A percentile compares a stretch with the other conserved stretches of the same genome.
These are phyloP conservation scores for Phylloscopus whistleri DNA, from an alignment of 2,113 vertebrate genomes.

Conservation along the genomic window DNA sequence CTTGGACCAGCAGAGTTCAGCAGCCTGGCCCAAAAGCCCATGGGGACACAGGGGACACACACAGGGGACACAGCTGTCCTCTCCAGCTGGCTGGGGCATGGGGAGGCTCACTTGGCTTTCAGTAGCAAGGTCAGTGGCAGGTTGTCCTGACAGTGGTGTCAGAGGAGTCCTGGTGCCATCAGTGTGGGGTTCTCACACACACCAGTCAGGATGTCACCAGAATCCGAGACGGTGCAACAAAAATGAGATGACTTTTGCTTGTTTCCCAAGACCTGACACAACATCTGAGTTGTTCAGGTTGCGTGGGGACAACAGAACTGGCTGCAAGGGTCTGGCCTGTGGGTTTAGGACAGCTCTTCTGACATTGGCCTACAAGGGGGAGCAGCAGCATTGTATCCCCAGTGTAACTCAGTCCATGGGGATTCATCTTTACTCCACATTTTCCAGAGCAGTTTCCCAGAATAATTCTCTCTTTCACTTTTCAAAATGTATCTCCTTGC, in stretches of 20 bases:
- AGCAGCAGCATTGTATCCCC: neutral
- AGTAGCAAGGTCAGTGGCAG: neutral
- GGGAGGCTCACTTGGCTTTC: neutral
- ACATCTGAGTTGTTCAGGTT: neutral
- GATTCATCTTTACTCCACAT: neutral
- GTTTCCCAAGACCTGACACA: neutral
- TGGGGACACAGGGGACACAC: neutral
- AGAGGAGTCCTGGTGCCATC: neutral
- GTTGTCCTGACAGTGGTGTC: neutral
- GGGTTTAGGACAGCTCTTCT: neutral
- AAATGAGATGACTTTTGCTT: neutral
- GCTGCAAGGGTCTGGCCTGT: neutral
- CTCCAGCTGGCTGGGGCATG: fast-evolving
- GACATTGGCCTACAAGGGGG: neutral
- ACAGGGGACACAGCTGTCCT: neutral
- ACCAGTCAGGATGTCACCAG: neutral
- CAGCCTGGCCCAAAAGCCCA: neutral
- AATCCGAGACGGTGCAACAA: neutral
- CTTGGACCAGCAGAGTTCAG: neutral
- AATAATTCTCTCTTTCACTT: neutral
- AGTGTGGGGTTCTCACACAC: neutral
- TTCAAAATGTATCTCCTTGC: neutral
- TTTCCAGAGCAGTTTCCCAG: neutral
- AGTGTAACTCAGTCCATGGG: neutral
- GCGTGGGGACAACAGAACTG: neutral